phyloP scores from a whole-genome alignment of 2,888 invertebrate species.

The Coelinius sp. region DNA sequence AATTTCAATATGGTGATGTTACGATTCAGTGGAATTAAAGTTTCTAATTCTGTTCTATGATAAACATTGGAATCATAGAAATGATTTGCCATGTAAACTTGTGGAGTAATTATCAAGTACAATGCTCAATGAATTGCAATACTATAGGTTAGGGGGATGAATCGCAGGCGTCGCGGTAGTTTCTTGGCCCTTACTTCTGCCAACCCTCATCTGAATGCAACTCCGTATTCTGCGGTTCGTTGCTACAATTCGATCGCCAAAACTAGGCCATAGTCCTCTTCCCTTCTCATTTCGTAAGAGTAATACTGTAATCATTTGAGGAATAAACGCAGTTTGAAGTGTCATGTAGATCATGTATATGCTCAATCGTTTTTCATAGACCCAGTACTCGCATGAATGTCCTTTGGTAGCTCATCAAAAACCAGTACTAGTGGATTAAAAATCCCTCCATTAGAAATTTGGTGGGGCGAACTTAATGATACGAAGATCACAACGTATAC shows the following conservation, averaged over 20 bases:
- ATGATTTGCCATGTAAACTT: neutral
- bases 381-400: neutral
- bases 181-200: neutral
- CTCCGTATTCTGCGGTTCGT: neutral
- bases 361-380: neutral
- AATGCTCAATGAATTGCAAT: neutral
- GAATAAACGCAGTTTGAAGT: neutral
- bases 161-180: neutral
- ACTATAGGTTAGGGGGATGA: neutral
- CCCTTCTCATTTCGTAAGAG: neutral
- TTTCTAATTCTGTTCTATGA: too few relatives aligned
- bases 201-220: neutral
- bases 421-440: neutral
- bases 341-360: neutral
- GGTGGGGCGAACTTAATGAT: too few relatives aligned
- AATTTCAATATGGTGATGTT: neutral
- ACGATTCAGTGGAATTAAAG: too few relatives aligned
- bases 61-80: too few relatives aligned
- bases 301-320: conserved; percentile 5
- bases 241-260: neutral
- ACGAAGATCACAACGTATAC: too few relatives aligned
- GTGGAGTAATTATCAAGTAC: neutral
- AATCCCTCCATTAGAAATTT: too few relatives aligned
- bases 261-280: neutral
- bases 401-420: neutral